phyloP scores from a whole-genome alignment of 1,140 invertebrate species.

The Lordiphosa clarofinis region DNA sequence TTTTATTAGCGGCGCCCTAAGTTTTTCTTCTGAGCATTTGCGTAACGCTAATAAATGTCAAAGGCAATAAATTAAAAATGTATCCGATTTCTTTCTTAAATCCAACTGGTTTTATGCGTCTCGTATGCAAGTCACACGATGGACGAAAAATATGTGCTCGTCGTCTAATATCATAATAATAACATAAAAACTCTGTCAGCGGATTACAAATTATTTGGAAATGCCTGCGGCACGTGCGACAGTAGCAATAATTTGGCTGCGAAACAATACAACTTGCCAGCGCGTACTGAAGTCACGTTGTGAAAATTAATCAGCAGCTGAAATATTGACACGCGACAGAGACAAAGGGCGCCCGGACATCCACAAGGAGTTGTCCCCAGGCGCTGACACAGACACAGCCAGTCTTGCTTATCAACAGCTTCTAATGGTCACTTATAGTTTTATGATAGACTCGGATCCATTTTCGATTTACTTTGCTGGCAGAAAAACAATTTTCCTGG shows the following conservation, averaged over 20 bases:
- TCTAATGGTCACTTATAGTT: slow-evolving; percentile 74
- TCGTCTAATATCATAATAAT: slow-evolving; percentile 59
- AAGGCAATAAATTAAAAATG: slow-evolving; percentile 62
- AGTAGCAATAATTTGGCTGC: slow-evolving; percentile 41
- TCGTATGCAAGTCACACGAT: slow-evolving; percentile 63
- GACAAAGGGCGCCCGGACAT: slow-evolving; percentile 19
- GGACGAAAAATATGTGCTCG: slow-evolving; percentile 30
- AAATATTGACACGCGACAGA: slow-evolving; percentile 52
- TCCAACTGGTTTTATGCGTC: slow-evolving; percentile 19
- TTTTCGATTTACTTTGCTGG: slow-evolving; percentile 54
- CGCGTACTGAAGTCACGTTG: slow-evolving; percentile 64
- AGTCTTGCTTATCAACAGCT: slow-evolving; percentile 42
- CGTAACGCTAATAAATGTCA: slow-evolving; percentile 40
- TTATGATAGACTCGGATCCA: slow-evolving; percentile 60
- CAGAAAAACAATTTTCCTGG: slow-evolving; percentile 57
- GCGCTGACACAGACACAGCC: slow-evolving; percentile 24
- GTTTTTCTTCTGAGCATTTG: slow-evolving; percentile 37
- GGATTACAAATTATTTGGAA: slow-evolving; percentile 58
- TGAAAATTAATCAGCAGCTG: slow-evolving; percentile 63
- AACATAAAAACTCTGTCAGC: slow-evolving; percentile 42
- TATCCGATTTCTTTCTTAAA: slow-evolving; percentile 26
- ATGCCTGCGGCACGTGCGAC: slow-evolving; percentile 48
- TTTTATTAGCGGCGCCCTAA: slow-evolving; percentile 66
- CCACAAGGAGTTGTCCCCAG: slow-evolving; percentile 19
- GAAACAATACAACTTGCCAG: slow-evolving; percentile 57